Percentiles rank a stretch among this genome's conserved stretches.
These are phyloP conservation scores for Muschampia plurimacula DNA, from an alignment of 2,888 invertebrate species.

Conservation along the genomic window DNA sequence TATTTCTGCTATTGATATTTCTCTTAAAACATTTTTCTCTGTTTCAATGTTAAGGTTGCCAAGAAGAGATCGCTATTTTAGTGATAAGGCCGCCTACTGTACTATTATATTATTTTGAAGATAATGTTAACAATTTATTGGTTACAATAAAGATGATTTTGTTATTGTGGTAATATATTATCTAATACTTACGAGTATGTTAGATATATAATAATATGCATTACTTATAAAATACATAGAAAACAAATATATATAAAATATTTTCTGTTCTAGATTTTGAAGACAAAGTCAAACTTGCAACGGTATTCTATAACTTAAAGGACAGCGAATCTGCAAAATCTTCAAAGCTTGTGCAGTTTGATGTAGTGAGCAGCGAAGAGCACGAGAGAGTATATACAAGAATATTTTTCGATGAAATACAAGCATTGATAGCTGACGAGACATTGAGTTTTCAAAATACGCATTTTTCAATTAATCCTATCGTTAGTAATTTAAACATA, in stretches of 20 bases:
- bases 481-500: slow-evolving; percentile 67
- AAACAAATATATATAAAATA: neutral
- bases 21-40: too few species aligned
- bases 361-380: slow-evolving; percentile 72
- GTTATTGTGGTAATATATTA: too few species aligned
- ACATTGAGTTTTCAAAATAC: slow-evolving; percentile 65
- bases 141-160: too few species aligned
- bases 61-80: too few species aligned
- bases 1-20: slow-evolving; percentile 32
- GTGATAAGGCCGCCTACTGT: too few species aligned
- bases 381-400: slow-evolving; percentile 76
- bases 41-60: too few species aligned
- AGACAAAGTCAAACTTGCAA: slow-evolving; percentile 74
- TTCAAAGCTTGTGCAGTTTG: slow-evolving; percentile 70
- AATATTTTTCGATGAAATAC: slow-evolving; percentile 77
- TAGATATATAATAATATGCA: neutral
- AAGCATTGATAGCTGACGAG: slow-evolving; percentile 73
- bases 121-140: too few species aligned
- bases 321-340: slow-evolving; percentile 67
- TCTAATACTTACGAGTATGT: neutral
- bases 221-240: neutral
- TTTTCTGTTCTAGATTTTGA: slow-evolving; percentile 66
- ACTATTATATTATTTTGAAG: too few species aligned
- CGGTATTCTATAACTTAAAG: slow-evolving; percentile 67
- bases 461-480: slow-evolving; percentile 83